phyloP scores from a whole-genome alignment of 2,113 vertebrate genomes.

The Stegostoma tigrinum region DNA sequence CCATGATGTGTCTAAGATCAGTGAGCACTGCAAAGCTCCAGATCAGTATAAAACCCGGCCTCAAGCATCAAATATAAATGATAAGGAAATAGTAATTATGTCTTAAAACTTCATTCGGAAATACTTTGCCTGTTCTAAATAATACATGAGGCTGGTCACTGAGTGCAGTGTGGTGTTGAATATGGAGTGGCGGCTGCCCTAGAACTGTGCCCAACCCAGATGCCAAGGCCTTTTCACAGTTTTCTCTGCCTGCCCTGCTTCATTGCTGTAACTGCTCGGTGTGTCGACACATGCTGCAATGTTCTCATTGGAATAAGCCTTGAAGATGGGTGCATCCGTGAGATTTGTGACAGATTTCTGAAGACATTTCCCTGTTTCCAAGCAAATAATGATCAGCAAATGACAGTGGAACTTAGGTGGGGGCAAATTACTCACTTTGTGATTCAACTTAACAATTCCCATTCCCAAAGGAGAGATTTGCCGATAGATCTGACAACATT shows the following conservation, averaged over 20 bases:
- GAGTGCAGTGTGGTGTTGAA: not conserved
- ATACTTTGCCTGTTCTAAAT: slow-evolving; percentile 26
- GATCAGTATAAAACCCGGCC: not conserved
- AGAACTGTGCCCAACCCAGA: not conserved
- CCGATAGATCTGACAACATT: not conserved
- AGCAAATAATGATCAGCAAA: too few species aligned
- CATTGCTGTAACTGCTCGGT: not conserved
- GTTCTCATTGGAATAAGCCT: not conserved
- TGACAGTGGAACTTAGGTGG: too few species aligned
- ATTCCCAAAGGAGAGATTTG: not conserved
- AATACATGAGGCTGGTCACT: not conserved
- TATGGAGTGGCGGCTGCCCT: not conserved
- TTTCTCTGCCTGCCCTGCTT: not conserved
- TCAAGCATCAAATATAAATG: slow-evolving; percentile 20
- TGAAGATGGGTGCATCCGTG: not conserved
- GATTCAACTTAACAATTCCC: not conserved
- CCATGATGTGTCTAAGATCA: slow-evolving; percentile 2
- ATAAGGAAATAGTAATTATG: slow-evolving; percentile 35
- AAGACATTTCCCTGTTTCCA: too few species aligned
- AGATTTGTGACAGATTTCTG: not conserved
- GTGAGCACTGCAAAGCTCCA: not conserved
- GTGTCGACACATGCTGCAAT: not conserved
- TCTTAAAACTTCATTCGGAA: slow-evolving; percentile 32
- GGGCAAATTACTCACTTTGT: not conserved
- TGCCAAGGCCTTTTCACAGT: not conserved